Percentiles rank a stretch among this genome's conserved stretches.
Evolutionary conservation across 2,888 invertebrate genomes (phyloP).

Genomic region (Drosophila anomalata): DNA sequence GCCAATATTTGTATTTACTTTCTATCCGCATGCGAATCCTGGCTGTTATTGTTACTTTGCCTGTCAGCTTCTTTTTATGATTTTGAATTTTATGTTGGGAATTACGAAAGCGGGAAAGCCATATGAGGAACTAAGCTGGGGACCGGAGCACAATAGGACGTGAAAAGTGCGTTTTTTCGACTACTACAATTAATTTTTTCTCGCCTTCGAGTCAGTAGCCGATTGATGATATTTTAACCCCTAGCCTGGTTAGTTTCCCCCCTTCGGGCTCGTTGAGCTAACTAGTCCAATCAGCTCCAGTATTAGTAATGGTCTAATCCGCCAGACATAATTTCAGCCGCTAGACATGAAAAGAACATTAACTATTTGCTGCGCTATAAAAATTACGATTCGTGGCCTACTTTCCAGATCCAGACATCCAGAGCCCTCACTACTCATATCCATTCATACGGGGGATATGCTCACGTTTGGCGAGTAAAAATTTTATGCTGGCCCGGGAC

Average conservation of each 20-base stretch:
- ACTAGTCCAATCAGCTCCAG: conserved; percentile 29
- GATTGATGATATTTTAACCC: too few species aligned
- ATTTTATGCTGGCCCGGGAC: conserved; percentile 63
- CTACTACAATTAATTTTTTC: too few species aligned
- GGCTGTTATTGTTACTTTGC: conserved; percentile 30
- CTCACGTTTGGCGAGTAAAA: conserved; percentile 58
- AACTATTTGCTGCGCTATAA: conserved; percentile 69
- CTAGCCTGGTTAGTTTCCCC: too few species aligned
- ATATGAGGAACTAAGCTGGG: conserved; percentile 6
- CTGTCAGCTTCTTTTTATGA: conserved; percentile 54
- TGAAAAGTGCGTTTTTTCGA: neutral
- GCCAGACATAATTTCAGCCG: neutral
- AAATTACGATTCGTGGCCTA: conserved; percentile 66
- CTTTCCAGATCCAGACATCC: conserved; percentile 30
- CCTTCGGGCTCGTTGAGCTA: conserved; percentile 10
- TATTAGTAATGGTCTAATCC: conserved; percentile 9
- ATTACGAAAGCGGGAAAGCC: conserved; percentile 37
- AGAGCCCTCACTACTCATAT: conserved; percentile 9
- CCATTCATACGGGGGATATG: conserved; percentile 21
- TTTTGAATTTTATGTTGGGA: conserved; percentile 63
- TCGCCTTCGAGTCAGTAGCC: too few species aligned
- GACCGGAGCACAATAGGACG: conserved; percentile 3
- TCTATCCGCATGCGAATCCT: conserved; percentile 64
- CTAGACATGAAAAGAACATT: conserved; percentile 68
- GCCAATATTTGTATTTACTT: conserved; percentile 76